phyloP scores from a whole-genome alignment of 2,888 invertebrate species.

The Pelosia muscerda region DNA sequence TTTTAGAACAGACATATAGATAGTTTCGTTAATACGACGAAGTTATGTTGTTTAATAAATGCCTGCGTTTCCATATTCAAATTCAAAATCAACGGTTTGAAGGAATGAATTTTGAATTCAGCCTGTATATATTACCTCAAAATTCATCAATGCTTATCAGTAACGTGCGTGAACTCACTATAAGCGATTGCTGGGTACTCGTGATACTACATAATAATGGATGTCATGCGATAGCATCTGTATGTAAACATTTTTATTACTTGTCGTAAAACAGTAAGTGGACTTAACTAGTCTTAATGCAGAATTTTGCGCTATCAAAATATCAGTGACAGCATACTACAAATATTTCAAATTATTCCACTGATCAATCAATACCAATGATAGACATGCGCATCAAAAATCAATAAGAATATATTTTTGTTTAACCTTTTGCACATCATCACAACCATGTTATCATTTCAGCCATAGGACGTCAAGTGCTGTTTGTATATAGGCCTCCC shows the following conservation, averaged over 20 bases:
- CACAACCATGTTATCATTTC: no score
- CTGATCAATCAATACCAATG: no score
- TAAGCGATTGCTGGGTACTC: neutral
- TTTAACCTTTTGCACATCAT: no score
- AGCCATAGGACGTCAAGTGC: no score
- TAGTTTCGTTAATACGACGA: no score
- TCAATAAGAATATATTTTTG: no score
- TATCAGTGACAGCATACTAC: conserved; percentile 1
- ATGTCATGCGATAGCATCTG: neutral
- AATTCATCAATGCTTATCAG: neutral
- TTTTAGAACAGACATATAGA: no score
- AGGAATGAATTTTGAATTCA: neutral
- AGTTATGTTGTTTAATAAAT: no score
- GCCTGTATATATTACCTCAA: neutral
- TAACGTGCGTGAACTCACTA: neutral
- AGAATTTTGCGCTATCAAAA: neutral
- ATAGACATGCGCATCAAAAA: neutral
- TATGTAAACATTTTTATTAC: neutral
- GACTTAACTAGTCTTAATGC: neutral
- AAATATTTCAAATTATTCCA: neutral
- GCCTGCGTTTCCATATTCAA: no score
- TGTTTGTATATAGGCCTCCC: no score
- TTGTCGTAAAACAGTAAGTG: neutral
- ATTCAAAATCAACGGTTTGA: neutral
- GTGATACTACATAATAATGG: neutral